A percentile compares a stretch with the other conserved stretches of the same genome.
These are phyloP conservation scores for Bradypodion ventrale DNA, from an alignment of 2,797 vertebrate genomes.

Conservation along the genomic window DNA sequence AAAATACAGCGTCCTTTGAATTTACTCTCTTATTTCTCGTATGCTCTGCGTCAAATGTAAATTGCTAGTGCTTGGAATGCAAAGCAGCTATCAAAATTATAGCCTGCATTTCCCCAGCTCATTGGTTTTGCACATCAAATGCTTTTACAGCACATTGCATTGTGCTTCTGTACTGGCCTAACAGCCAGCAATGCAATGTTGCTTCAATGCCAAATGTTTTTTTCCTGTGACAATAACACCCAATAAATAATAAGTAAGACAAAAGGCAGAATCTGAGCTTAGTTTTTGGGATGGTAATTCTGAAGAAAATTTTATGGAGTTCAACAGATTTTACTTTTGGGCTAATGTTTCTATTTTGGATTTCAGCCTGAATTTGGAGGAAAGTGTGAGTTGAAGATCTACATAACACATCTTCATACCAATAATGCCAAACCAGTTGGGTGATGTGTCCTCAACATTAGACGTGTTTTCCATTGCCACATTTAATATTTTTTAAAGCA, in stretches of 20 bases:
- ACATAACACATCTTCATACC: neutral
- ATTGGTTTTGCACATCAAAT: neutral
- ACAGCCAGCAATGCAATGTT: neutral
- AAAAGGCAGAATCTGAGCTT: no score
- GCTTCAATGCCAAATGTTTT: neutral
- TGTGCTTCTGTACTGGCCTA: no score
- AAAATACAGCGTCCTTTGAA: neutral
- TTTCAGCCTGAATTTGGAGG: neutral
- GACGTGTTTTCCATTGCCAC: no score
- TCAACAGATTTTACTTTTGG: neutral
- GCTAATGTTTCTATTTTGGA: no score
- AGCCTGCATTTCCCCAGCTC: neutral
- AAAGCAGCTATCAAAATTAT: neutral
- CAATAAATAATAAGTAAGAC: no score
- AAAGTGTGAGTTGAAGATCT: neutral
- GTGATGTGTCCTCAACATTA: no score
- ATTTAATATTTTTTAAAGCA: no score
- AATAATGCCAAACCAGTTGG: neutral
- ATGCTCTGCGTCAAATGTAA: neutral
- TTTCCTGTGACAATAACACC: neutral
- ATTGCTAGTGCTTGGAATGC: neutral
- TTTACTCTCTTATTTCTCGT: rapidly evolving
- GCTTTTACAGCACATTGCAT: neutral
- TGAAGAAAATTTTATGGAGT: no score
- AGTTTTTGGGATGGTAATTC: no score